Percentiles rank a stretch among this genome's conserved stretches.
Evolutionary conservation across 2,888 invertebrate species (phyloP).

Genomic region (Drosophila nr. perissopoda): DNA sequence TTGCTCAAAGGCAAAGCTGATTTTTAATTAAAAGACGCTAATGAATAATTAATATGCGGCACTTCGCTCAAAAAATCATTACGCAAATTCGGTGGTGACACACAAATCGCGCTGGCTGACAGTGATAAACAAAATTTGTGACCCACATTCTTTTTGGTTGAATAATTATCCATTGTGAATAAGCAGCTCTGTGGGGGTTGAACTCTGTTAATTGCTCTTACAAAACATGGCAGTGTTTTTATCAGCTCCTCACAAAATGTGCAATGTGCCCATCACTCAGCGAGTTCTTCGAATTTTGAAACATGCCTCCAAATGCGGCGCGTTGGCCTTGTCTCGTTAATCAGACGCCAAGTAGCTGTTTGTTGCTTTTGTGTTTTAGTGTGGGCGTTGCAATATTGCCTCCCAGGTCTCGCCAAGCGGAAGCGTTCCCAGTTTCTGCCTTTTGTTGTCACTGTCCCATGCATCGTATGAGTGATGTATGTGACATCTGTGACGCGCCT

Average conservation of each 20-base stretch:
- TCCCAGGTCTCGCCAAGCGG: constrained; percentile 43
- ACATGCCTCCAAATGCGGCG: constrained; percentile 53
- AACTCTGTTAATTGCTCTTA: constrained; percentile 39
- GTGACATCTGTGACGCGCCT: constrained; percentile 51
- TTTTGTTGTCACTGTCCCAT: constrained; percentile 47
- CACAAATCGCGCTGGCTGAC: constrained; percentile 37
- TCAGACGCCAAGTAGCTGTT: constrained; percentile 41
- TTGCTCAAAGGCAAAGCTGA: constrained; percentile 12
- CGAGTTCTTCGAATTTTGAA: constrained; percentile 58
- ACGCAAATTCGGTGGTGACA: constrained; percentile 39
- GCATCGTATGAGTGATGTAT: constrained; percentile 69
- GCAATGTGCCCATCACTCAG: constrained; percentile 12
- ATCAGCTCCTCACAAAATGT: constrained; percentile 48
- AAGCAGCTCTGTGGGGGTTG: constrained; percentile 22
- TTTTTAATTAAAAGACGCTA: constrained; percentile 49
- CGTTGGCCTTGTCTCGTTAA: constrained; percentile 66
- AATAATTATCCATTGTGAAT: constrained; percentile 40
- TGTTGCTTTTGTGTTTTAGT: constrained; percentile 8
- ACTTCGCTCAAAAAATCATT: constrained; percentile 29
- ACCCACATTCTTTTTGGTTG: constrained; percentile 41
- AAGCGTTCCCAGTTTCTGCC: constrained; percentile 39
- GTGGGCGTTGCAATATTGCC: constrained; percentile 36
- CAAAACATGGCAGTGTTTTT: constrained; percentile 43
- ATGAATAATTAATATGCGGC: constrained; percentile 49
- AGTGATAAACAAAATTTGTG: constrained; percentile 42